Conservation (phyloP, 2,888 invertebrate species). For the Clistopyga incitator region DNA sequence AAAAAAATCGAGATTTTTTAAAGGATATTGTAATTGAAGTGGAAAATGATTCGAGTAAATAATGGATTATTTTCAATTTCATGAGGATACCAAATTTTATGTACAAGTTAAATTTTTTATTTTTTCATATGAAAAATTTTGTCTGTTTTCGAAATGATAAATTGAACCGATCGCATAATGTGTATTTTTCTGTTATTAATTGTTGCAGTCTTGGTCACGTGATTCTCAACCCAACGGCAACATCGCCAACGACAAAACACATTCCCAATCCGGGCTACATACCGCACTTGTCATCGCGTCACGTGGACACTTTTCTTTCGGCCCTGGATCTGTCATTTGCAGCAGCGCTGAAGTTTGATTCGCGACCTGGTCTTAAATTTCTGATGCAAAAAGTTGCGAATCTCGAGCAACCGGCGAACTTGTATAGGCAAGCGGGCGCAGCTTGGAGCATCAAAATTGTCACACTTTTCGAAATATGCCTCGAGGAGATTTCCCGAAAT, state of each 20-base stretch:
- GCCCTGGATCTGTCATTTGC: conserved; percentile 93
- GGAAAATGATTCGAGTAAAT: too few relatives aligned
- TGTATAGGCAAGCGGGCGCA: conserved; percentile 96
- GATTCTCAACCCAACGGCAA: conserved; percentile 79
- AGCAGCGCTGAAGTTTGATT: conserved; percentile 94
- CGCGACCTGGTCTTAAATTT: conserved; percentile 96
- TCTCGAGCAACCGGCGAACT: conserved; percentile 93
- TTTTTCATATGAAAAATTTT: too few relatives aligned
- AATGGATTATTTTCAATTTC: too few relatives aligned
- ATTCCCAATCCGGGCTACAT: conserved; percentile 76
- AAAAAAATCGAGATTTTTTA: too few relatives aligned
- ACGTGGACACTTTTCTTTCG: conserved; percentile 90
- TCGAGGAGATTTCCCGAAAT: conserved; percentile 87
- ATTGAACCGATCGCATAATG: too few relatives aligned
- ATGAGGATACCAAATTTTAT: too few relatives aligned
- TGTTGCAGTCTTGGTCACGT: conserved; percentile 83
- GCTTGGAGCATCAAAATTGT: conserved; percentile 96
- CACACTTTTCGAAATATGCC: conserved; percentile 93
- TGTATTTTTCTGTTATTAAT: conserved; percentile 25
- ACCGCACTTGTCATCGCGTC: conserved; percentile 85
- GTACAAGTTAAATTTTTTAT: too few relatives aligned
- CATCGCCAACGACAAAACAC: conserved; percentile 71
- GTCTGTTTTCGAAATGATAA: too few relatives aligned
- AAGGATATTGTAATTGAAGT: too few relatives aligned
- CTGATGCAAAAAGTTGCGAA: conserved; percentile 96